Percentiles rank a stretch among this genome's conserved stretches.
Conservation (phyloP, 2,113 vertebrate species). For the Corythaixoides concolor region DNA sequence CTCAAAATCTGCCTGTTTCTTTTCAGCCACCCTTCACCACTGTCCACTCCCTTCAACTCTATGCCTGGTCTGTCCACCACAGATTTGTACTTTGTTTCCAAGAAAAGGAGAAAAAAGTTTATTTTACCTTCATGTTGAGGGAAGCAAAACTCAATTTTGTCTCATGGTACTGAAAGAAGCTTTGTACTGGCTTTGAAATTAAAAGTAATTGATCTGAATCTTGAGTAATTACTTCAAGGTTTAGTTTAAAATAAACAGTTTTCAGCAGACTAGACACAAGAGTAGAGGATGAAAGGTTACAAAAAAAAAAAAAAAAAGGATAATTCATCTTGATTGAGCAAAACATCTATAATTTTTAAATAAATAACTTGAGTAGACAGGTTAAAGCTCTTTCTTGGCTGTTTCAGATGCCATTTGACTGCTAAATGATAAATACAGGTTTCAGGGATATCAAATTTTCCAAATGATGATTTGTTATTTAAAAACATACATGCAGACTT, state of each 20-base stretch:
- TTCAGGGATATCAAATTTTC: neutral
- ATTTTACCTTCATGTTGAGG: neutral
- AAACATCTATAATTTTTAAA: neutral
- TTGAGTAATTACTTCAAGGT: neutral
- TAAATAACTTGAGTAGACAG: neutral
- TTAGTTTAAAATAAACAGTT: conserved; percentile 2
- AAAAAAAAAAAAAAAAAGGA: neutral
- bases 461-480: neutral
- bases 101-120: neutral
- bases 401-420: neutral
- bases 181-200: neutral
- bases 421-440: neutral
- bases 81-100: neutral
- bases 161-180: neutral
- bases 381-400: neutral
- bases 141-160: neutral
- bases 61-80: neutral
- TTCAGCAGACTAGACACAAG: neutral
- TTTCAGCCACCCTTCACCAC: neutral
- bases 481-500: neutral
- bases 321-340: neutral
- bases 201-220: conserved; percentile 15
- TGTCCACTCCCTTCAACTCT: neutral
- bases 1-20: neutral
- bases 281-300: neutral